Percentiles rank a stretch among this genome's conserved stretches.
Conservation (phyloP, 1,140 invertebrate species). For the Adoxophyes honmai region DNA sequence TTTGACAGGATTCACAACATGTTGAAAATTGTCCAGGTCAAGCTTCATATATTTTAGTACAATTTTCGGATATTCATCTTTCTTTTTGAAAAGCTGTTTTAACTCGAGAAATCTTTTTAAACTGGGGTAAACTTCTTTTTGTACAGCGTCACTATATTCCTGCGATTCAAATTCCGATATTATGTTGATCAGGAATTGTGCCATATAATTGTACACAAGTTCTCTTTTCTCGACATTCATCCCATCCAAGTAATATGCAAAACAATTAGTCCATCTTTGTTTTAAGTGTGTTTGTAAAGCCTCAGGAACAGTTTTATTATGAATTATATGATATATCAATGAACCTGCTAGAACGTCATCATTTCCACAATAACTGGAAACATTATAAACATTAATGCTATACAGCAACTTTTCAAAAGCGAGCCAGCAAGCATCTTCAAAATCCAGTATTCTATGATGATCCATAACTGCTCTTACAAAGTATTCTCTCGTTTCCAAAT, state of each 20-base stretch:
- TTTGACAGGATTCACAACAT: conserved; percentile 19
- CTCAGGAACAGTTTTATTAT: conserved; percentile 33
- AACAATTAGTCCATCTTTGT: conserved; percentile 12
- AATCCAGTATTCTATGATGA: conserved; percentile 40
- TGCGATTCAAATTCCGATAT: conserved; percentile 28
- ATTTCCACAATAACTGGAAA: conserved; percentile 18
- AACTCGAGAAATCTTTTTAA: background rate
- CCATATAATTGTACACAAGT: conserved; percentile 33
- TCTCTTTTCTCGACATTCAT: conserved; percentile 30
- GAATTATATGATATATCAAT: conserved; percentile 41
- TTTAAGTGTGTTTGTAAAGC: conserved; percentile 19
- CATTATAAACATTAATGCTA: conserved; percentile 44
- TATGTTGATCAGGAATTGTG: conserved; percentile 31
- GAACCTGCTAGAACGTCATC: conserved; percentile 26
- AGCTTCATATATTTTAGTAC: conserved; percentile 33
- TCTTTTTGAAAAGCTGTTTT: conserved; percentile 25
- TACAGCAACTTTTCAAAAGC: conserved; percentile 45
- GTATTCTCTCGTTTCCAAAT: conserved; percentile 29
- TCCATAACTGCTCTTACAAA: conserved; percentile 37
- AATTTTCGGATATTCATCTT: conserved; percentile 39
- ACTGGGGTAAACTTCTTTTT: conserved; percentile 21
- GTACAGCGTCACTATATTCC: conserved; percentile 21
- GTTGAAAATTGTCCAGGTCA: conserved; percentile 26
- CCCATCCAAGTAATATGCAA: conserved; percentile 26
- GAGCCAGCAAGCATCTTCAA: conserved; percentile 42